Evolutionary conservation across 2,888 invertebrate genomes (phyloP).

Genomic region (Bhutanitis thaidina): DNA sequence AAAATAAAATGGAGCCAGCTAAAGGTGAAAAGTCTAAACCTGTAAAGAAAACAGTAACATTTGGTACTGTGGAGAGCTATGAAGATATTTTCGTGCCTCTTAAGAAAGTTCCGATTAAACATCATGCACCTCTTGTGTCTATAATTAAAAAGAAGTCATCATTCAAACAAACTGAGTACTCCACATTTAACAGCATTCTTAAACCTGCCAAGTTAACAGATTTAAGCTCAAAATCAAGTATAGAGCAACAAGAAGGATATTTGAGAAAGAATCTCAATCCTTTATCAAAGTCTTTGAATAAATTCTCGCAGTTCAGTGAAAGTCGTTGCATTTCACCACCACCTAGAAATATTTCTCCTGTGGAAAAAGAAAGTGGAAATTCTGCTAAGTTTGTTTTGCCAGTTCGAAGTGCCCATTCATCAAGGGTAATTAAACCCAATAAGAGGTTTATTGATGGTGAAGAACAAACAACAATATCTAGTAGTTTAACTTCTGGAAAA

Average conservation of each 20-base stretch:
- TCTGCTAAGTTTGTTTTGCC: slow-evolving; percentile 86
- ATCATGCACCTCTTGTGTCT: slow-evolving; percentile 80
- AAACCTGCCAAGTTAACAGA: slow-evolving; percentile 82
- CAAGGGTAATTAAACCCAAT: slow-evolving; percentile 92
- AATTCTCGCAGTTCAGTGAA: slow-evolving; percentile 69
- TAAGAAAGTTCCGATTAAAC: slow-evolving; percentile 79
- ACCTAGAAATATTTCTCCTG: slow-evolving; percentile 59
- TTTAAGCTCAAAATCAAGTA: slow-evolving; percentile 79
- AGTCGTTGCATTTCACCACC: slow-evolving; percentile 70
- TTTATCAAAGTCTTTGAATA: slow-evolving; percentile 67
- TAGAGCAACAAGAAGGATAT: slow-evolving; percentile 71
- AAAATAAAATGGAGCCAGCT: slow-evolving; percentile 72
- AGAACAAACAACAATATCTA: slow-evolving; percentile 56
- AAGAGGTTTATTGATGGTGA: slow-evolving; percentile 89
- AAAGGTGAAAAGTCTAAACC: slow-evolving; percentile 70
- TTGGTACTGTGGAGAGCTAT: slow-evolving; percentile 82
- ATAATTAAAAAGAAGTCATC: slow-evolving; percentile 83
- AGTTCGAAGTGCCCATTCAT: slow-evolving; percentile 90
- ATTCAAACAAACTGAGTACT: slow-evolving; percentile 77
- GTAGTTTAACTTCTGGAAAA: slow-evolving; percentile 53
- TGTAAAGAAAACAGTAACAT: slow-evolving; percentile 82
- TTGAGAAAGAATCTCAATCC: slow-evolving; percentile 70
- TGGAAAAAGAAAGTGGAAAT: slow-evolving; percentile 54
- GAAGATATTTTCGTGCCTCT: slow-evolving; percentile 79
- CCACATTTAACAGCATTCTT: slow-evolving; percentile 79